Evolutionary conservation across 2,797 vertebrate species (phyloP), one percentile per base, ranked within the genome.

Genomic region (Siniperca undulata): DNA sequence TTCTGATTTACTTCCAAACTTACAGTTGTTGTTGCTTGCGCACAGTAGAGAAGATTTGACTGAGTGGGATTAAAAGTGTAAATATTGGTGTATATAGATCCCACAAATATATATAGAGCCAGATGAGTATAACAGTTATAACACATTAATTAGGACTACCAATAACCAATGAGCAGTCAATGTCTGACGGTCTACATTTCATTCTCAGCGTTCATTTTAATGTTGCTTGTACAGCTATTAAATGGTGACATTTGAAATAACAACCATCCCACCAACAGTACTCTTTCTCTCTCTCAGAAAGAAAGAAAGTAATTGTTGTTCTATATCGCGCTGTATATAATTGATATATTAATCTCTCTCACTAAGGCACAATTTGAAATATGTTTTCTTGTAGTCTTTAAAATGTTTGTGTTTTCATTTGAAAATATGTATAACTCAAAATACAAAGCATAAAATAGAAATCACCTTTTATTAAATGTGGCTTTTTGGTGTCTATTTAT

Each of bases 241-340:
- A 82, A 87, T 77, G 61, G 83, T 78, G 86, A 85, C 78, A 80
- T 86, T 81, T 85, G 65, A 88, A 86, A 87, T 64, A 67, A 67
- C 59, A 87, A 74, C 61, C 81, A 77, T 86, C 83, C 83, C 89
- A 91, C 87, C 70, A 77, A 90, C 89, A 88, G 72, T 68, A 72
- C 86, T 91, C 82, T 85, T 68, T 84, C 30, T 30, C 30, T 30
- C 30, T 30, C 30, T 36, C 36, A 36, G 36, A 36, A 36, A 92
- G 86, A 70, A 90, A 86, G 92, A 95, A 93, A 91, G 87, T 91
- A 81, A 93, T 93, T 91, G 90, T 94, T 77, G 94, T 96, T 94
- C 94, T 96, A 96, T 95, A 94, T 94, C 83, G 68, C 95, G 90
- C 91, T 99, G 97, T 99, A 97, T 94, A 98, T 97, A 97, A 82